Base-by-base conservation (phyloP, 35 echinoderm and acorn worm genomes). In the Acanthaster planci region DNA sequence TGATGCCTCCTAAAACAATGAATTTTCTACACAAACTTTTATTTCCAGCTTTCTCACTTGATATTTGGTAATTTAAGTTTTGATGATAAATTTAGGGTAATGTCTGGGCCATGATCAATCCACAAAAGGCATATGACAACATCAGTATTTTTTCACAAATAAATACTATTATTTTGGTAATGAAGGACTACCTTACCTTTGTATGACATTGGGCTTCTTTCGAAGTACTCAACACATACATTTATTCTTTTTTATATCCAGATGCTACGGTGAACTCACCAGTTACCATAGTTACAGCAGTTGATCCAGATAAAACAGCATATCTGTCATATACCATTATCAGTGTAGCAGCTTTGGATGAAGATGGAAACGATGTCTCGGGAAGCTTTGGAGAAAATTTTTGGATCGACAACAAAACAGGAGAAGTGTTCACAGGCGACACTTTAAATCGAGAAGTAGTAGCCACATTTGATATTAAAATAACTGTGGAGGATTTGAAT, bases 401-500 rank as follows among this genome's bases (percentile, higher is more conserved):
- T 77, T 44, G 77, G 26, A 36, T 94, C 8, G 76, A 67, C 0
- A 40, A 75, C 9, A 57, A 22, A 6, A 85, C 86, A 6, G 92
- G 92, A 14, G 67, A 37, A 0, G 18, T 94, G 8, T 85, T 17
- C 26, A 52, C 89, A 14, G 55, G 42, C 15, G 35, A 55, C 15
- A 31, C 14, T 16, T 60, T 94, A 60, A 87, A 94, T 35, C 59
- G 84, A 19, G 92, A 94, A 76, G 75, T 15, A 1, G 77, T 79
- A 19, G 23, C 50, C 1, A 23, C 53, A 0, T 94, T 82, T 67
- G 32, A 44, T 15, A 39, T 94, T 19, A 7, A 17, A 0, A 40
- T 94, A 23, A 23, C 16, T 8, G 92, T 94, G 0, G n/a, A 52
- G 67, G 92, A 94, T 77, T 29, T 75, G n/a, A 82, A 85, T 51